Evolutionary conservation across 1,140 invertebrate species (phyloP).

Genomic region (Parasteatoda tepidariorum): DNA sequence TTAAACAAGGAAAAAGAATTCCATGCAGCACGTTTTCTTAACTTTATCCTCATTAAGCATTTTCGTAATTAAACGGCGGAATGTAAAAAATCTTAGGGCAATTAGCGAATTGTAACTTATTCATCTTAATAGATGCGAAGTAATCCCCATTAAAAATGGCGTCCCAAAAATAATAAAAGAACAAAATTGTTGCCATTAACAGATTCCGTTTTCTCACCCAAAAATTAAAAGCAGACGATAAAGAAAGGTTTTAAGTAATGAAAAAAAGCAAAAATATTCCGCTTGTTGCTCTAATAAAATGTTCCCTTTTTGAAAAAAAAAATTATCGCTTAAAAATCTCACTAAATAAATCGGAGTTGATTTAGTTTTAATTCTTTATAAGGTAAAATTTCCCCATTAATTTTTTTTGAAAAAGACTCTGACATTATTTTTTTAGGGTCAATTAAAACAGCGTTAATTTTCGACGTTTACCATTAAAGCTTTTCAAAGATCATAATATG

Average conservation of each 20-base stretch:
- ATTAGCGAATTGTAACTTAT: conserved; percentile 56
- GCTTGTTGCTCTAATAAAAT: conserved; percentile 37
- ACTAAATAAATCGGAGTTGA: conserved; percentile 35
- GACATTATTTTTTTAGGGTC: conserved; percentile 40
- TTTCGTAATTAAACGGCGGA: conserved; percentile 55
- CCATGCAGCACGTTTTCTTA: conserved; percentile 25
- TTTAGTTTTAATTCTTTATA: conserved; percentile 59
- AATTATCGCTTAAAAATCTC: conserved; percentile 35
- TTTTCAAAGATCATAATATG: conserved; percentile 54
- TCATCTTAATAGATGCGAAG: conserved; percentile 57
- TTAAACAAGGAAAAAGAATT: conserved; percentile 1
- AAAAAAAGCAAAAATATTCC: conserved; percentile 1
- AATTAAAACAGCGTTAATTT: conserved; percentile 60
- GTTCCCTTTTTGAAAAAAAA: conserved; percentile 10
- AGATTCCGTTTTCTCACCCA: conserved; percentile 25
- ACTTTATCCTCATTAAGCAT: conserved; percentile 43
- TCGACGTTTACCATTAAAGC: conserved; percentile 51
- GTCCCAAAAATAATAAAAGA: conserved; percentile 27
- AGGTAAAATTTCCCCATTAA: conserved; percentile 30
- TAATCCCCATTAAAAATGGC: conserved; percentile 59
- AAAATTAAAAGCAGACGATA: conserved; percentile 51
- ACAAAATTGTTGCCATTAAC: conserved; percentile 6
- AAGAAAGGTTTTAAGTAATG: not conserved
- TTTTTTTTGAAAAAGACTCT: conserved; percentile 1
- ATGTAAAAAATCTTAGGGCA: conserved; percentile 32